Percentiles rank a stretch among this genome's conserved stretches.
These are phyloP conservation scores for Steatornis caripensis DNA, from an alignment of 2,113 vertebrate genomes.

Conservation along the genomic window DNA sequence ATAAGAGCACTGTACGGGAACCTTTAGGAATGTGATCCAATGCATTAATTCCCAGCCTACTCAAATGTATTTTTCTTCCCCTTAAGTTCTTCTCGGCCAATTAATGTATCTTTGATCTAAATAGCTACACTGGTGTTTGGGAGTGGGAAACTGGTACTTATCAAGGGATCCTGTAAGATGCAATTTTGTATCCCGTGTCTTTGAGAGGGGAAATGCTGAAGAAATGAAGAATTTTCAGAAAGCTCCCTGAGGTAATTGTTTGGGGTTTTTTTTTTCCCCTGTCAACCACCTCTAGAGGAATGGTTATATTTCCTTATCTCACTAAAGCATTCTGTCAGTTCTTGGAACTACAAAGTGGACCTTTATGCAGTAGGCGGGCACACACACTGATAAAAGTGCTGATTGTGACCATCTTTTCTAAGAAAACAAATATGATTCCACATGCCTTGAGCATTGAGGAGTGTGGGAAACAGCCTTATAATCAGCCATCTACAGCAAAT, in stretches of 20 bases:
- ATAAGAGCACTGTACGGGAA: not conserved
- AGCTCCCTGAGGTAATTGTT: not conserved
- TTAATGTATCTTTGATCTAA: conserved; percentile 49
- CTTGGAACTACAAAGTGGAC: conserved; percentile 39
- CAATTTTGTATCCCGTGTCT: not conserved
- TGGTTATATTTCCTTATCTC: conserved; percentile 35
- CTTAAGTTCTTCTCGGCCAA: conserved; percentile 5
- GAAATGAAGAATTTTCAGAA: conserved; percentile 36
- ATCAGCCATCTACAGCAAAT: not conserved
- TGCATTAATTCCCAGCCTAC: not conserved
- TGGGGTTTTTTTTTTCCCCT: not conserved
- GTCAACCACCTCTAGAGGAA: conserved; percentile 19
- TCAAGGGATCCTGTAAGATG: not conserved
- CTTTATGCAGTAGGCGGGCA: conserved; percentile 30
- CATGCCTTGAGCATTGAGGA: not conserved
- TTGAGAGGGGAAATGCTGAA: not conserved
- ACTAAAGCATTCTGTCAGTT: conserved; percentile 56
- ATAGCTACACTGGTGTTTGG: not conserved
- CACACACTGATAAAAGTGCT: not conserved
- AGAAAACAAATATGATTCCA: conserved; percentile 35
- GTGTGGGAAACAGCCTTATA: not conserved
- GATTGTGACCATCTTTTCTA: not conserved
- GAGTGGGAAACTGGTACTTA: not conserved
- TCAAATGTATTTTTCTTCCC: not conserved
- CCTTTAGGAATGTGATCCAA: not conserved